A percentile compares a stretch with the other conserved stretches of the same genome.
Evolutionary conservation across 2,113 vertebrate species (phyloP).

Genomic region (Tricholaema leucomelas): DNA sequence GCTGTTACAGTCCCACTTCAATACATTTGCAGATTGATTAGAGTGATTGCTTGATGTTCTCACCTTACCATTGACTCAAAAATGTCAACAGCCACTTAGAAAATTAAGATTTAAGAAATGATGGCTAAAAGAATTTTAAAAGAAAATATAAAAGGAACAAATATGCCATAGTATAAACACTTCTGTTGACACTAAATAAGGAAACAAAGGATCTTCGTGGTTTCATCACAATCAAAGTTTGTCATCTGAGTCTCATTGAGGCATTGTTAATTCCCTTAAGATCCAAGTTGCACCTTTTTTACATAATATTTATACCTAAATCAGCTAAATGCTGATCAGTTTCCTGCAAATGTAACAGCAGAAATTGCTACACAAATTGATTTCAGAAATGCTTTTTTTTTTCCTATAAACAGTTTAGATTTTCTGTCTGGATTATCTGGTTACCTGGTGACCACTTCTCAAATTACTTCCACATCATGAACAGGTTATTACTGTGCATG

Average conservation of each 20-base stretch:
- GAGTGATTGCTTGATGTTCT: background rate
- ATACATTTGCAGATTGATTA: background rate
- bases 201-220: background rate
- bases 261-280: background rate
- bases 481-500: too few relatives aligned
- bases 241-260: background rate
- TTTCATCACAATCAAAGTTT: background rate
- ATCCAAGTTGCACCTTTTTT: background rate
- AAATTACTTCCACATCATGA: background rate
- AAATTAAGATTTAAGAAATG: slow-evolving; percentile 20
- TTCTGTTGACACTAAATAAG: background rate
- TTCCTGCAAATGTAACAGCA: background rate
- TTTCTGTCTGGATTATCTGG: background rate
- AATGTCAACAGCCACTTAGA: background rate
- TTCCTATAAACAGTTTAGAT: background rate
- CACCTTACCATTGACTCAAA: background rate
- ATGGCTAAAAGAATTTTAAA: background rate
- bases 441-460: background rate
- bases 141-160: background rate
- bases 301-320: background rate
- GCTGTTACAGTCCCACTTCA: background rate
- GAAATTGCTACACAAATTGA: background rate
- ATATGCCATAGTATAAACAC: background rate
- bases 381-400: background rate
- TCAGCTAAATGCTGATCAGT: background rate